Percentiles rank a stretch among this genome's conserved stretches.
phyloP scores from a whole-genome alignment of 2,113 vertebrate species.

The Hylia prasina region DNA sequence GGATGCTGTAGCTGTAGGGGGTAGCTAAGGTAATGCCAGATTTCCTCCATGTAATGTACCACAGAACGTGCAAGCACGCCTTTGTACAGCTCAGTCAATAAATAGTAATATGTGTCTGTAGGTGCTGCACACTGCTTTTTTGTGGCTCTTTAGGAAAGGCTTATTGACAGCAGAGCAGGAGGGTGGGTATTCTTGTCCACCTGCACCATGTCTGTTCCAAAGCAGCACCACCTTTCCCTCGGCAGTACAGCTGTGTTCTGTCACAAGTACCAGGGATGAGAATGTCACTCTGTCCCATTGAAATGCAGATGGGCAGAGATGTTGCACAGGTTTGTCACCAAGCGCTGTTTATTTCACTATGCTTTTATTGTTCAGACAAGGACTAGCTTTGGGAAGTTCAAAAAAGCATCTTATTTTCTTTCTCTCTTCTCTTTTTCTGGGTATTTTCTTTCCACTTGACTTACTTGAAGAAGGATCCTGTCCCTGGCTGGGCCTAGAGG shows the following conservation, averaged over 20 bases:
- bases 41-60: neutral
- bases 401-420: neutral
- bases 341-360: neutral
- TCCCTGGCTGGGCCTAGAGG: neutral
- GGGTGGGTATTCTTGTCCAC: neutral
- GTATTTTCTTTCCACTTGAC: neutral
- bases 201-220: neutral
- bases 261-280: neutral
- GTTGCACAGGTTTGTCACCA: neutral
- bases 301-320: neutral
- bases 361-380: neutral
- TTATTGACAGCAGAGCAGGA: neutral
- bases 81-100: neutral
- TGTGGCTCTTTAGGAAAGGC: neutral
- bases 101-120: neutral
- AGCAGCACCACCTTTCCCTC: neutral
- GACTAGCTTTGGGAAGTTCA: neutral
- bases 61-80: neutral
- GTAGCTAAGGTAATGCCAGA: neutral
- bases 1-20: neutral
- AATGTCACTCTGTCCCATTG: neutral
- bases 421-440: fast-evolving
- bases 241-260: neutral
- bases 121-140: neutral
- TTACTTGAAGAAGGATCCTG: neutral